These are phyloP conservation scores for Phorcus lineatus DNA, from an alignment of 2,888 invertebrate genomes.

Conservation along the genomic window DNA sequence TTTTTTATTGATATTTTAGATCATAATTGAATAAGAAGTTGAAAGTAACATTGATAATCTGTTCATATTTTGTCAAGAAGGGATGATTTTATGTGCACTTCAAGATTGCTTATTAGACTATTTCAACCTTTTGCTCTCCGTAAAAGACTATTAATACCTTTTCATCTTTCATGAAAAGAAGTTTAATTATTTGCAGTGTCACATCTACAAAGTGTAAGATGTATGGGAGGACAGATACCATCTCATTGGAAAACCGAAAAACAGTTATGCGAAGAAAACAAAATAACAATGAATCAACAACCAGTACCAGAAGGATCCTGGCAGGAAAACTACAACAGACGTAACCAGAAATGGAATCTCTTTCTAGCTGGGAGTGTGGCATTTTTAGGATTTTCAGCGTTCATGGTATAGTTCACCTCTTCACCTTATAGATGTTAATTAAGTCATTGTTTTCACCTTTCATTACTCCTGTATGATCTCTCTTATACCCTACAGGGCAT, in stretches of 20 bases:
- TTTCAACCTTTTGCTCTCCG: too few relatives aligned
- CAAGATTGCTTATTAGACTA: too few relatives aligned
- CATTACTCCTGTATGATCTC: too few relatives aligned
- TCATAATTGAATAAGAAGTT: too few relatives aligned
- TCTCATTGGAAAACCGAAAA: constrained; percentile 43
- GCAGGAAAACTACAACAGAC: constrained; percentile 54
- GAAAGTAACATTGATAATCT: too few relatives aligned
- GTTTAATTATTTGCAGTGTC: not conserved
- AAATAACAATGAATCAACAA: constrained; percentile 47
- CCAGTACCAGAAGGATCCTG: constrained; percentile 63
- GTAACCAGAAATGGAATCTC: constrained; percentile 53
- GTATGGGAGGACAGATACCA: constrained; percentile 47
- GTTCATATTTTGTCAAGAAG: too few relatives aligned
- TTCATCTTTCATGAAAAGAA: too few relatives aligned
- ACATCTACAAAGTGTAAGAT: constrained; percentile 37
- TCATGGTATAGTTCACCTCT: constrained; percentile 44
- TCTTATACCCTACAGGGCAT: too few relatives aligned
- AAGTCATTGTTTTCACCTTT: not conserved
- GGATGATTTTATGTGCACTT: too few relatives aligned
- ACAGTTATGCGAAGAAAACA: constrained; percentile 42
- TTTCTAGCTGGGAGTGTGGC: constrained; percentile 36
- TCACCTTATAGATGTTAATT: not conserved
- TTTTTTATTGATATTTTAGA: too few relatives aligned
- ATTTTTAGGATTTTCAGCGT: constrained; percentile 40
- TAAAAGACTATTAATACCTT: too few relatives aligned